Evolutionary conservation across 2,888 invertebrate genomes (phyloP).

Genomic region (Gasteruption jaculator): DNA sequence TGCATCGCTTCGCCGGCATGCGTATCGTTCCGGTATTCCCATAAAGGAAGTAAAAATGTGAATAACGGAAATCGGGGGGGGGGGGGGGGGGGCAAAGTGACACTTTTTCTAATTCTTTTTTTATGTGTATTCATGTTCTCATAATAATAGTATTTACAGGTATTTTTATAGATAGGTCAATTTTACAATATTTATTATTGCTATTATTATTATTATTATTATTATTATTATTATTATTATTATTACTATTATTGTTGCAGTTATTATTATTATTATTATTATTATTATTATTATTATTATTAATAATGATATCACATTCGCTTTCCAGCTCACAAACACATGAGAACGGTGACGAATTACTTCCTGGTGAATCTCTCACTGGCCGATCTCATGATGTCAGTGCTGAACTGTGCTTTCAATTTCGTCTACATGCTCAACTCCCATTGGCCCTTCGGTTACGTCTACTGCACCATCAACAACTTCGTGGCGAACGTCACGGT

Average conservation of each 20-base stretch:
- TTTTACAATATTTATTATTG: background rate
- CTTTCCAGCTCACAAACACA: slow-evolving; percentile 71
- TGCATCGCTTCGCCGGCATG: no score
- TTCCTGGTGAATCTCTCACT: slow-evolving; percentile 85
- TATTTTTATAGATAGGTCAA: background rate
- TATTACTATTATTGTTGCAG: no score
- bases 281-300: no score
- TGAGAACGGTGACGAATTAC: slow-evolving; percentile 90
- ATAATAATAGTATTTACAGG: no score
- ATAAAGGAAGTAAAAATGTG: no score
- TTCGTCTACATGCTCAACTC: slow-evolving; percentile 85
- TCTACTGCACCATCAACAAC: slow-evolving; percentile 85
- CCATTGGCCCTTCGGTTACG: slow-evolving; percentile 86
- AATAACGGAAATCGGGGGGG: no score
- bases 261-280: slow-evolving; percentile 15
- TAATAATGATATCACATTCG: no score
- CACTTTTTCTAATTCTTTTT: no score
- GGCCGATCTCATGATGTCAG: slow-evolving; percentile 82
- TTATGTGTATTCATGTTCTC: no score
- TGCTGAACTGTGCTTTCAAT: slow-evolving; percentile 86
- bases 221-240: background rate
- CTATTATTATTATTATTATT: background rate
- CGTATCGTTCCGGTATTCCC: no score
- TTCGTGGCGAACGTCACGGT: slow-evolving; percentile 90
- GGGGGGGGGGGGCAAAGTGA: no score